Percentiles rank a stretch among this genome's conserved stretches.
Evolutionary conservation across 1,140 invertebrate species (phyloP).

Genomic region (Thaumetopoea pityocampa): DNA sequence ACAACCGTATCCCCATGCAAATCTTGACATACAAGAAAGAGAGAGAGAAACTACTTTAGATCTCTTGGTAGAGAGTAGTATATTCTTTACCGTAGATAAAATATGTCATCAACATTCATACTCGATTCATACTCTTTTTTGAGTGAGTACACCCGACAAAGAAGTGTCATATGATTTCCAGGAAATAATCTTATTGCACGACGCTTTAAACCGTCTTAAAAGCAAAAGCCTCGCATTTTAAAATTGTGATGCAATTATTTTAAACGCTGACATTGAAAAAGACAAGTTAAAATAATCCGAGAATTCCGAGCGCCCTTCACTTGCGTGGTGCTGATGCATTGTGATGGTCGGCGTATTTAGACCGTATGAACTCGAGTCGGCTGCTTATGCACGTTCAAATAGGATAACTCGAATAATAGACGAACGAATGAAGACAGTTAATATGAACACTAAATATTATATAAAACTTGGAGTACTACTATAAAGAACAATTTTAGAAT

Average conservation of each 20-base stretch:
- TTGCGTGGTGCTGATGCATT: constrained; percentile 67
- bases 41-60: too few species aligned
- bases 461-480: too few species aligned
- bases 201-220: constrained; percentile 65
- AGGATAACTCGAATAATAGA: constrained; percentile 21
- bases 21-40: too few species aligned
- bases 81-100: constrained; percentile 1
- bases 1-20: too few species aligned
- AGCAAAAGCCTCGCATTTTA: constrained; percentile 68
- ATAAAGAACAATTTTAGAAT: too few species aligned
- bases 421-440: constrained; percentile 16
- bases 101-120: constrained; percentile 2
- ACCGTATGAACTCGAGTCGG: constrained; percentile 52
- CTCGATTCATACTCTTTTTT: constrained; percentile 1
- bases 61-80: too few species aligned
- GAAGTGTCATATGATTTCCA: constrained; percentile 52
- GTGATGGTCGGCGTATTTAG: constrained; percentile 67
- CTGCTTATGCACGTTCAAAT: constrained; percentile 40
- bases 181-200: constrained; percentile 64
- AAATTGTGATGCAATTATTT: constrained; percentile 76
- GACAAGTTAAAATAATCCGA: constrained; percentile 73
- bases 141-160: constrained; percentile 29
- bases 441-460: constrained; percentile 6
- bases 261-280: constrained; percentile 75
- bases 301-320: constrained; percentile 71